These are phyloP conservation scores for Sarcophilus harrisii DNA, from an alignment of 2,797 vertebrate species.

Conservation along the genomic window DNA sequence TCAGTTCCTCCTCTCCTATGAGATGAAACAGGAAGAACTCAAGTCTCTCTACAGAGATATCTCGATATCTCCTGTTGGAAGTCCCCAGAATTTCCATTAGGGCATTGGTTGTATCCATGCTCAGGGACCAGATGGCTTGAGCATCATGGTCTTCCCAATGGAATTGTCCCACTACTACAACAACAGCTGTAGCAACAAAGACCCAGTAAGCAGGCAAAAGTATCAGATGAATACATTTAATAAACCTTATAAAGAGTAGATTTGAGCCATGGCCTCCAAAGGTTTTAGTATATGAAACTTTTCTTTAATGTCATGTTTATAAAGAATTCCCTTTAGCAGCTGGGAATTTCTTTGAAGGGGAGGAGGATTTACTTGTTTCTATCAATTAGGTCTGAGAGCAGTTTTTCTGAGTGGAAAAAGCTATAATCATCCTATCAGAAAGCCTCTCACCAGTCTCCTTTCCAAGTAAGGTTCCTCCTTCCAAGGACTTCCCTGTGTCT, in stretches of 20 bases:
- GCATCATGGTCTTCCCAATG: neutral
- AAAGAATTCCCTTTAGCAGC: conserved; percentile 22
- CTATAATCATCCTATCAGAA: neutral
- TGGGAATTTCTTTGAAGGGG: neutral
- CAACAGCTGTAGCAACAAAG: neutral
- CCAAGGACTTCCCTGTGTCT: neutral
- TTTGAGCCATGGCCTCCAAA: neutral
- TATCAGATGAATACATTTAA: neutral
- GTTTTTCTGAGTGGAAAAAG: neutral
- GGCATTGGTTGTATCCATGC: neutral
- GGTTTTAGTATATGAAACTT: conserved; percentile 3
- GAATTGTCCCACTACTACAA: neutral
- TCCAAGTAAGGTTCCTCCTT: neutral
- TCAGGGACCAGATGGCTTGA: neutral
- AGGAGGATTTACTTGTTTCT: conserved; percentile 1
- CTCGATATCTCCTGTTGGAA: neutral
- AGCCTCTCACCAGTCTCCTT: conserved; percentile 6
- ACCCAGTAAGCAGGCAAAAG: neutral
- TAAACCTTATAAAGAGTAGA: conserved; percentile 36
- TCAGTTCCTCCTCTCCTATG: conserved; percentile 50
- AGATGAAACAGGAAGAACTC: conserved; percentile 15
- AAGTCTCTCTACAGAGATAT: neutral
- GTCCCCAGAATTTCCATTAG: conserved; percentile 42
- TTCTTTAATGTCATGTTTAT: neutral
- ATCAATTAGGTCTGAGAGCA: conserved; percentile 10